Percentiles rank a stretch among this genome's conserved stretches.
These are phyloP conservation scores for Lumbricus terrestris DNA, from an alignment of 2,888 invertebrate species.

Conservation along the genomic window DNA sequence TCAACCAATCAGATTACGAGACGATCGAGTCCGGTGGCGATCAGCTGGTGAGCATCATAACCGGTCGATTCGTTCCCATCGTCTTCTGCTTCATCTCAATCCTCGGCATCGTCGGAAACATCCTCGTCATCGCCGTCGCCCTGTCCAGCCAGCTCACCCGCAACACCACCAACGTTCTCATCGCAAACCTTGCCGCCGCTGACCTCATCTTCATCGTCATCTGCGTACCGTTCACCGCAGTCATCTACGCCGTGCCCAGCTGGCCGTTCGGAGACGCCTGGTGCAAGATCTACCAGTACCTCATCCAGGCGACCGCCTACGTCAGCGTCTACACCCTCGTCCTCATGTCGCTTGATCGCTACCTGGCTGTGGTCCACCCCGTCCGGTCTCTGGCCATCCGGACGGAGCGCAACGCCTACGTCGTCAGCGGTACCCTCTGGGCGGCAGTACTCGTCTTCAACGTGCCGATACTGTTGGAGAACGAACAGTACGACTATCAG, in stretches of 20 bases:
- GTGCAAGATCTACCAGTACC: slow-evolving; percentile 87
- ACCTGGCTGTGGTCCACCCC: slow-evolving; percentile 89
- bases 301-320: slow-evolving; percentile 87
- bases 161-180: slow-evolving; percentile 86
- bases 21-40: not conserved
- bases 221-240: slow-evolving; percentile 80
- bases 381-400: slow-evolving; percentile 72
- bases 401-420: slow-evolving; percentile 28
- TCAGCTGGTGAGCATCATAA: not conserved
- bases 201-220: slow-evolving; percentile 19
- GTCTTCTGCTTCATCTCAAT: slow-evolving; percentile 83
- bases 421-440: slow-evolving; percentile 26
- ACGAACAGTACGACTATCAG: slow-evolving; percentile 16
- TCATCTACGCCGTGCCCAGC: slow-evolving; percentile 79
- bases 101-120: slow-evolving; percentile 82
- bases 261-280: slow-evolving; percentile 89
- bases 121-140: slow-evolving; percentile 82
- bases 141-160: slow-evolving; percentile 72
- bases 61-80: slow-evolving; percentile 57
- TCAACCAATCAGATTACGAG: not conserved
- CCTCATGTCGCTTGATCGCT: slow-evolving; percentile 85
- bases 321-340: slow-evolving; percentile 90
- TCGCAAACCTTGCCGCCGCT: slow-evolving; percentile 67
- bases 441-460: slow-evolving; percentile 22
- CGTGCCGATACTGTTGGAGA: slow-evolving; percentile 17